Conservation (phyloP, 2,797 vertebrate genomes). For the Pogoniulus pusillus region DNA sequence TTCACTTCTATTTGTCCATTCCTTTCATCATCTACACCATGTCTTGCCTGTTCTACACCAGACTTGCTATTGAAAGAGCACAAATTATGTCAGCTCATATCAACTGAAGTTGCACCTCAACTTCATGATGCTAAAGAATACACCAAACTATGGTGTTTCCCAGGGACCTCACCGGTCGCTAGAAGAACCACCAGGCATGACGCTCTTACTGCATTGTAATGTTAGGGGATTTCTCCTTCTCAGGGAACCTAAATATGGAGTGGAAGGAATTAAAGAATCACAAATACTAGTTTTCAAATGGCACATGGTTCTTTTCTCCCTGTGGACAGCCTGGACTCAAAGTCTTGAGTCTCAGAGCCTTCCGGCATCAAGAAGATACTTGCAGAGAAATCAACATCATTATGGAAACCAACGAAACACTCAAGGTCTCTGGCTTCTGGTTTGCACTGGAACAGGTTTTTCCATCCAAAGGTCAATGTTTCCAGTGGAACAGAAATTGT, state of each 20-base stretch:
- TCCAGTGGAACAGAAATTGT: not conserved
- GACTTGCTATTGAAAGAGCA: not conserved
- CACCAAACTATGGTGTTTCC: not conserved
- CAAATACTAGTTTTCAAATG: fast-evolving
- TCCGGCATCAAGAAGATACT: not conserved
- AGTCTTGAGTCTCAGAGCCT: not conserved
- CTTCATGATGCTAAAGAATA: not conserved
- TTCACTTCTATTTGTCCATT: not conserved
- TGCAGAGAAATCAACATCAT: not conserved
- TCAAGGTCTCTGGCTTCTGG: not conserved
- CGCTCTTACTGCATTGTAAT: not conserved
- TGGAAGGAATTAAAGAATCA: not conserved
- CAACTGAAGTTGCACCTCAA: not conserved
- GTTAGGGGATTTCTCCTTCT: not conserved
- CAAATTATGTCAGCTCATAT: not conserved
- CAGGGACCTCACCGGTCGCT: not conserved
- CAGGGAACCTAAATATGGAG: not conserved
- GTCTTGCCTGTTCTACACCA: not conserved
- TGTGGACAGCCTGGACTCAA: fast-evolving
- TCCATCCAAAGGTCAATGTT: not conserved
- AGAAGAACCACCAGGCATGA: not conserved
- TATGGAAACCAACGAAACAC: not conserved
- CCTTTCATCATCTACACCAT: not conserved
- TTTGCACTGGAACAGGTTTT: not conserved
- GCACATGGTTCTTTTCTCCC: not conserved